These are phyloP conservation scores for Saturnia japonica DNA, from an alignment of 2,888 invertebrate genomes.

Conservation along the genomic window DNA sequence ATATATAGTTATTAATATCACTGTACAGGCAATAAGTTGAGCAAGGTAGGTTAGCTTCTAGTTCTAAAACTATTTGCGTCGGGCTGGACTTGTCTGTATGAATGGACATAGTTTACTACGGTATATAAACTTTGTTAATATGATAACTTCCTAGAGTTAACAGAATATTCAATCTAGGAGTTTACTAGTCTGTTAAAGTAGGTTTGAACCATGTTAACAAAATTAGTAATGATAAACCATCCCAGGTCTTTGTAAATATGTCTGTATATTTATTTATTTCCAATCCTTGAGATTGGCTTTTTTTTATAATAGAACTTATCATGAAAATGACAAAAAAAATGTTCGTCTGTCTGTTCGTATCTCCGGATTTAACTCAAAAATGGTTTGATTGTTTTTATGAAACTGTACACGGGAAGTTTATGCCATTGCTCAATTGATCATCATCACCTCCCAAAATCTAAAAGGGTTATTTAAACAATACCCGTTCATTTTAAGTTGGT, in stretches of 20 bases:
- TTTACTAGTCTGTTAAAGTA: background rate
- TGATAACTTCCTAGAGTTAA: background rate
- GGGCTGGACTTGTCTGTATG: background rate
- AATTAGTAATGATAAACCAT: background rate
- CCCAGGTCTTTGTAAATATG: background rate
- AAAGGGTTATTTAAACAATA: no score
- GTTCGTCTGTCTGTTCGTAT: no score
- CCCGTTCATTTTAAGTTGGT: no score
- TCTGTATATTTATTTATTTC: background rate
- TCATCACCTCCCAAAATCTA: no score
- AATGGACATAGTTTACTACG: slow-evolving; percentile 8
- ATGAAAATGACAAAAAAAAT: no score
- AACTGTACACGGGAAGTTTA: no score
- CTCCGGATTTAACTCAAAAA: no score
- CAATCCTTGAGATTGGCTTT: no score
- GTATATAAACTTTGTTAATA: slow-evolving; percentile 17
- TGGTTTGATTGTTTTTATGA: no score
- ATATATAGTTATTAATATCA: background rate
- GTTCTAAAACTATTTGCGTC: slow-evolving; percentile 15
- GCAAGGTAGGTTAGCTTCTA: slow-evolving; percentile 15
- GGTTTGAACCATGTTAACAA: background rate
- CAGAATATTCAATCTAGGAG: background rate
- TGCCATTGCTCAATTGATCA: no score
- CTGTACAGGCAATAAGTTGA: slow-evolving; percentile 1
- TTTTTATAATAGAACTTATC: no score